Percentiles rank a stretch among this genome's conserved stretches.
Conservation (phyloP, 1,140 invertebrate species). For the Hesperophylax magnus region DNA sequence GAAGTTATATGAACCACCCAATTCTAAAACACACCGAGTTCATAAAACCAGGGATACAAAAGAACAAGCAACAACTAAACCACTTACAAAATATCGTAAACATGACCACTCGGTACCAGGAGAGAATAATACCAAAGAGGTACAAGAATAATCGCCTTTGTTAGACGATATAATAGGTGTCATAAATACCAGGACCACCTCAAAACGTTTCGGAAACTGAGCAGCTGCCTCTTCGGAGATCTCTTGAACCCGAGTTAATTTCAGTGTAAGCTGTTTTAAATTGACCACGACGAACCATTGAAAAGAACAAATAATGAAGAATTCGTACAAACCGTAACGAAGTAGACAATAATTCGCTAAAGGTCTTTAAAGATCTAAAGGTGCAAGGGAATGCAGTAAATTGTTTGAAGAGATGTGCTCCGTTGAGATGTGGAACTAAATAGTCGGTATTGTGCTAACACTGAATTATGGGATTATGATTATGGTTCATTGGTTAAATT, state of each 20-base stretch:
- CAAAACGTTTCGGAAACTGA: background rate
- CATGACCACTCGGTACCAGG: conserved; percentile 2
- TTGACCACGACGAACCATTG: conserved; percentile 24
- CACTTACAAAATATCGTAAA: conserved; percentile 25
- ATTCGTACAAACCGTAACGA: conserved; percentile 6
- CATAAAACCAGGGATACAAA: conserved; percentile 5
- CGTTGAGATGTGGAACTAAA: conserved; percentile 13
- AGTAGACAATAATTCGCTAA: background rate
- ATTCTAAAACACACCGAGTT: background rate
- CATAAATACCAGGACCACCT: conserved; percentile 32
- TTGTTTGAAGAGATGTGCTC: background rate
- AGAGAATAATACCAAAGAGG: background rate
- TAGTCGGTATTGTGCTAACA: background rate
- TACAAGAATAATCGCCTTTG: conserved; percentile 1
- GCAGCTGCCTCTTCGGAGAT: conserved; percentile 5
- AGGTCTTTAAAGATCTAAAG: background rate
- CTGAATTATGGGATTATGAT: background rate
- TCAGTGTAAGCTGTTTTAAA: conserved; percentile 23
- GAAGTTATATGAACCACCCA: no score
- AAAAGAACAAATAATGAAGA: background rate
- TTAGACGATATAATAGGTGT: conserved; percentile 16
- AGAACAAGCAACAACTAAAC: background rate
- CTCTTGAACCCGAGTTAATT: conserved; percentile 17
- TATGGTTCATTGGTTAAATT: no score
- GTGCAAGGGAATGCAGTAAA: conserved; percentile 7